Percentiles rank a stretch among this genome's conserved stretches.
Conservation (phyloP, 2,888 invertebrate genomes). For the Podabrus alpinus region DNA sequence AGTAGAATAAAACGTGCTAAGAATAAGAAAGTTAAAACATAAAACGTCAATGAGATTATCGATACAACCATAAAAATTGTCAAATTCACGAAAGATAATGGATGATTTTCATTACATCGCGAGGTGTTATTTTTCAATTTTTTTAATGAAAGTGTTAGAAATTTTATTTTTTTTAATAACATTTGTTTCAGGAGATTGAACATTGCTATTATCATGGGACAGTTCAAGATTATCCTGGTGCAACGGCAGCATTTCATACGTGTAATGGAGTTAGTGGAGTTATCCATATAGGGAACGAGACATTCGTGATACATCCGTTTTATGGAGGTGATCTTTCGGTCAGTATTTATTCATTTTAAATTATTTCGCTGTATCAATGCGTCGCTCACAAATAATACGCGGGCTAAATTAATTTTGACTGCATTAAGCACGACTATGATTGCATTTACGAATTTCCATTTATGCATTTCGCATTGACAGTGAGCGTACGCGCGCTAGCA, state of each 20-base stretch:
- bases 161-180: slow-evolving; percentile 1
- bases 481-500: slow-evolving; percentile 34
- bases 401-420: slow-evolving; percentile 12
- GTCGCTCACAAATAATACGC: neutral
- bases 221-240: slow-evolving; percentile 95
- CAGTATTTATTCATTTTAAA: slow-evolving; percentile 59
- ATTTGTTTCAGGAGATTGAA: slow-evolving; percentile 82
- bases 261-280: slow-evolving; percentile 98
- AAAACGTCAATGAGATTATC: neutral
- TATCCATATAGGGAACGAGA: slow-evolving; percentile 97
- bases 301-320: slow-evolving; percentile 97
- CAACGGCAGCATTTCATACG: slow-evolving; percentile 95
- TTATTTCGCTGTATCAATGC: neutral
- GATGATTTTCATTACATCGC: neutral
- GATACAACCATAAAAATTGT: slow-evolving; percentile 1
- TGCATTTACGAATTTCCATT: slow-evolving; percentile 28
- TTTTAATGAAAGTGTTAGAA: neutral
- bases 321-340: slow-evolving; percentile 96
- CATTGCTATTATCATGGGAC: slow-evolving; percentile 99
- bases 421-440: slow-evolving; percentile 19
- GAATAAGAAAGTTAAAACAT: neutral
- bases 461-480: slow-evolving; percentile 28
- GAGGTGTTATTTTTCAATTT: neutral
- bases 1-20: neutral
- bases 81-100: slow-evolving; percentile 1